Base-by-base conservation (phyloP, 2,888 invertebrate species). In the Phlogophora meticulosa region DNA sequence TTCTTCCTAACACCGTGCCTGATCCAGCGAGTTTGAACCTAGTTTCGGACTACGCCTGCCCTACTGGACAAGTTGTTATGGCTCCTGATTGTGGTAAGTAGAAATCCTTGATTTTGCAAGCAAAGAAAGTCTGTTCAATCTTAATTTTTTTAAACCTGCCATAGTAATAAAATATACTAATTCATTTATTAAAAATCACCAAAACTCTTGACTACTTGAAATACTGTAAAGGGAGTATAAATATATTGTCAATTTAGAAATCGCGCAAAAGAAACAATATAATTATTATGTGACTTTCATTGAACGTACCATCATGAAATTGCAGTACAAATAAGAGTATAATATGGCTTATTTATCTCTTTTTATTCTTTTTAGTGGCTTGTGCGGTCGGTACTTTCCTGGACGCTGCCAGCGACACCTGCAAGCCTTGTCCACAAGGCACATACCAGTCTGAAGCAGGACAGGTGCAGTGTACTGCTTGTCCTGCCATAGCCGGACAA, bases 371-470 rank as follows among this genome's bases (percentile, higher is more conserved):
- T 82, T 83, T 90, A 98, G 98, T 99, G 62, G 98, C 98, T 28
- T 99, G 99, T 90, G 97, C 99, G 17, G 97, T 98, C 75, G 99
- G 99, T 72, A 98, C 98, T 0, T 99, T 96, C 95, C 98, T 98
- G 88, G 97, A 98, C 77, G 96, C 96, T 48, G 96, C 96, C 5
- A 97, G 97, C 69, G 97, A 97, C 85, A 96, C 97, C 20, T 99
- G 99, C 89, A 95, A 97, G 48, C 97, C 98, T 28, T 99, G 99
- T 86, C 97, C 98, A 0, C 95, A 97, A 45, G 99, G 99, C 75
- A 98, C 97, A 0, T 99, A 99, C 91, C 99, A 99, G 92, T 98
- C 99, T 72, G 98, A 99, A 92, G 97, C 98, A 2, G 99, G 99
- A 0, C 98, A 99, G 89, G 93, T 97, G 49, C 98, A 98, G 86